Evolutionary conservation across 2,797 vertebrate species (phyloP).

Genomic region (Okamejei kenojei): DNA sequence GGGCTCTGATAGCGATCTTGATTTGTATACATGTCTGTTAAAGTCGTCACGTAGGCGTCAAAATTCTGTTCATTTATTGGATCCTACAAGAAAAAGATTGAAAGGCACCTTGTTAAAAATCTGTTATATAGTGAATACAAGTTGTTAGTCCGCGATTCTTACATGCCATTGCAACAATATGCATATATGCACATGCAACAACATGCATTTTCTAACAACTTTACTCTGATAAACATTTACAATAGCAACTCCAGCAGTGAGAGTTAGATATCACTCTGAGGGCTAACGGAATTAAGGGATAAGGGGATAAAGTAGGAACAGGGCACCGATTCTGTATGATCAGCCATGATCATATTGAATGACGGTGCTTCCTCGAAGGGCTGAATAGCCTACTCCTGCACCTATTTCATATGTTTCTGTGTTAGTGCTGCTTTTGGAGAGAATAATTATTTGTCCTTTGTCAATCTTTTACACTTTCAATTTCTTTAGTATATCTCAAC

Average conservation of each 20-base stretch:
- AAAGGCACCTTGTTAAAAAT: not conserved
- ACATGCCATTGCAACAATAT: too few species aligned
- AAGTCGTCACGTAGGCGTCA: constrained; percentile 95
- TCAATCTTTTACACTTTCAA: not conserved
- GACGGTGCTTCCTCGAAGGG: too few species aligned
- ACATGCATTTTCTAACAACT: not conserved
- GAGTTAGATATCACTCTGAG: too few species aligned
- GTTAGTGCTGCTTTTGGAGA: not conserved
- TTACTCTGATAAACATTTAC: not conserved
- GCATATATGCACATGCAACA: too few species aligned
- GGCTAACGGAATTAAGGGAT: too few species aligned
- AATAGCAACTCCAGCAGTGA: not conserved
- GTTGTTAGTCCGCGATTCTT: not conserved
- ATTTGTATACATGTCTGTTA: constrained; percentile 97
- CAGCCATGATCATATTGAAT: too few species aligned
- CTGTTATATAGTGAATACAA: not conserved
- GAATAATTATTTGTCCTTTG: not conserved
- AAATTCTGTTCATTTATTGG: constrained; percentile 98
- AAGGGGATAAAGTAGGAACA: too few species aligned
- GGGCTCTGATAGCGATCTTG: constrained; percentile 98
- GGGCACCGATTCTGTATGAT: too few species aligned
- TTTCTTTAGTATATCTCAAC: not conserved
- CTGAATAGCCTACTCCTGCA: too few species aligned
- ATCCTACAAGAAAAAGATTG: constrained; percentile 63
- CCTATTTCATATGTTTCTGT: too few species aligned